Conservation (phyloP, 2,888 invertebrate genomes). For the Acanthosepion lycidas region DNA sequence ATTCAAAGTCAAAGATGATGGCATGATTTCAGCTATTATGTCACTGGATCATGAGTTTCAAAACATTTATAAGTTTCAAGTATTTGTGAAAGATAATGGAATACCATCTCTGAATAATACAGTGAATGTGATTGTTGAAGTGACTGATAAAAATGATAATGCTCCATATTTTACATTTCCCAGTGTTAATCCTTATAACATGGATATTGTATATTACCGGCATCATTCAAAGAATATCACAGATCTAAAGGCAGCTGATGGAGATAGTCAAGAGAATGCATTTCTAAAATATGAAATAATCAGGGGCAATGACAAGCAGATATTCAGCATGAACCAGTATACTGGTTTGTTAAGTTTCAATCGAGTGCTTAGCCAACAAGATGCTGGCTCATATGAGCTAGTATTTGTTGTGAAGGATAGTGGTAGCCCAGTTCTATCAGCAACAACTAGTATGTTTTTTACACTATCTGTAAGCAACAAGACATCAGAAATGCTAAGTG, state of each 20-base stretch:
- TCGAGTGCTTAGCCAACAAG: not conserved
- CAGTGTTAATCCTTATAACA: not conserved
- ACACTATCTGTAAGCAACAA: not conserved
- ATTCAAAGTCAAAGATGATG: slow-evolving; percentile 9
- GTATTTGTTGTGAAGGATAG: slow-evolving; percentile 10
- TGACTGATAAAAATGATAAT: slow-evolving; percentile 33
- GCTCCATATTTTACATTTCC: slow-evolving; percentile 23
- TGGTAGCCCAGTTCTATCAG: slow-evolving; percentile 14
- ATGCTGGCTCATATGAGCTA: slow-evolving; percentile 11
- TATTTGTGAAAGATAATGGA: slow-evolving; percentile 23
- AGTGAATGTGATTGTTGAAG: not conserved
- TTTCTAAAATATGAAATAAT: slow-evolving; percentile 33
- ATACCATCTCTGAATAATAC: slow-evolving; percentile 25
- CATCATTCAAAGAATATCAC: slow-evolving; percentile 22
- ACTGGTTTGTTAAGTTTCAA: slow-evolving; percentile 14
- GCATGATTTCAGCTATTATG: not conserved
- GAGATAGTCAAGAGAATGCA: slow-evolving; percentile 23
- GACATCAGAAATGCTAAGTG: slow-evolving; percentile 33
- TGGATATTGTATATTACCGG: not conserved
- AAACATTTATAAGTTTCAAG: slow-evolving; percentile 33
- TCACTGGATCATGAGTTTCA: slow-evolving; percentile 23
- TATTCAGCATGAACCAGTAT: not conserved
- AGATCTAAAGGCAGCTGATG: not conserved
- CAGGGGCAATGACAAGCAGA: slow-evolving; percentile 23
- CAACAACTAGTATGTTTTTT: slow-evolving; percentile 25